phyloP scores from a whole-genome alignment of 2,888 invertebrate species.

The Hypsopygia costalis region DNA sequence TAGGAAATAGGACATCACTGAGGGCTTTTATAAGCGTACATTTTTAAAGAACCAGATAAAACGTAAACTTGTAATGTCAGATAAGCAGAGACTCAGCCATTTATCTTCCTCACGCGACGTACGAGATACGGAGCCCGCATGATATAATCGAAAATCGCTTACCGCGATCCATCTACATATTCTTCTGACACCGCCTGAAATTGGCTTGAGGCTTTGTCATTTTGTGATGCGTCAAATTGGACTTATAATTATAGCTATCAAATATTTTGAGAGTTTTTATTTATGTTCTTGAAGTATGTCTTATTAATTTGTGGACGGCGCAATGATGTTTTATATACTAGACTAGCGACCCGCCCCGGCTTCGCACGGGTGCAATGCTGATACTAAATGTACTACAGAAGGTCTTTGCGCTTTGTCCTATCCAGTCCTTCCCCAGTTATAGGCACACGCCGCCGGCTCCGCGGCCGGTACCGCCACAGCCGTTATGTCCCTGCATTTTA shows the following conservation, averaged over 20 bases:
- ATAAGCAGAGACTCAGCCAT: constrained; percentile 57
- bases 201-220: constrained; percentile 44
- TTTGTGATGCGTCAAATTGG: constrained; percentile 21
- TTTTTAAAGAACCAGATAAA: constrained; percentile 42
- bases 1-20: too few relatives aligned
- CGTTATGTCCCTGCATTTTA: too few relatives aligned
- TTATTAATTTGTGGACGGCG: too few relatives aligned
- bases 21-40: constrained; percentile 33
- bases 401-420: too few relatives aligned
- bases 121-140: constrained; percentile 51
- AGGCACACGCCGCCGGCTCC: too few relatives aligned
- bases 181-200: constrained; percentile 44
- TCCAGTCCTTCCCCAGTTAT: too few relatives aligned
- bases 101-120: constrained; percentile 62
- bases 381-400: too few relatives aligned
- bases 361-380: too few relatives aligned
- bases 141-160: constrained; percentile 62
- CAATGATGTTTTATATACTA: too few relatives aligned
- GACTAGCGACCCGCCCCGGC: too few relatives aligned
- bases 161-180: constrained; percentile 52
- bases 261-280: background rate
- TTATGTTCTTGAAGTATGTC: constrained; percentile 15
- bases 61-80: constrained; percentile 41
- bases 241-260: background rate
- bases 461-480: too few relatives aligned